Evolutionary conservation across 2,888 invertebrate genomes (phyloP), one percentile per base, ranked within the genome.

Genomic region (Plagiodera versicolora): DNA sequence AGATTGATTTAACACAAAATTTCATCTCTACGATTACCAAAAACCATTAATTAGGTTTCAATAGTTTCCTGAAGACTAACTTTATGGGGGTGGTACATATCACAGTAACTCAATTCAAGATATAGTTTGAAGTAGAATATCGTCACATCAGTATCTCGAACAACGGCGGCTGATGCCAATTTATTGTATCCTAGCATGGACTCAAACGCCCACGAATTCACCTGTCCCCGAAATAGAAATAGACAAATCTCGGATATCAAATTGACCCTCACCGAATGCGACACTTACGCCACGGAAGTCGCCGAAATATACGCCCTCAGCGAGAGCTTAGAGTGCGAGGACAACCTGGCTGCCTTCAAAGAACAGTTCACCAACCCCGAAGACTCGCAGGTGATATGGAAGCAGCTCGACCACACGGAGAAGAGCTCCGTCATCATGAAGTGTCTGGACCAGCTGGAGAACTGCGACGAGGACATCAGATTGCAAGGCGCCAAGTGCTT

Each of bases 281-380:
- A 98, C 78, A 85, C 85, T 48, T 91, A 93, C 78, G 85, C 88
- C 56, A 92, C 92, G 80, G 98, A 98, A 85, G 92, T 98, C 70
- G 90, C 96, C 46, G 99, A 99, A 79, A 82, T 99, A n/a, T 99
- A 99, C 79, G 96, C 96, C 76, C 99, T 99, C 80, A 96, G 98
- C 0, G 99, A 99, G 81, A 93, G 95, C 75, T 88, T 90, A 52
- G 99, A 99, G 79, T 92, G 96, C 73, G 89, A 91, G 70, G 85
- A 88, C 57, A 98, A 97, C 83, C 89, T 94, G 18, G 89, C 91
- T 78, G 91, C 94, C 20, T 98, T 95, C 77, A 95, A 97, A 79
- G 93, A 94, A 75, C 89, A 92, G 75, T 94, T 96, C 91, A 89
- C 89, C 75, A 89, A 90, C 75, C 87, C 89, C 74, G 94, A 91